phyloP scores from a whole-genome alignment of 2,113 vertebrate species.

The Conger conger region DNA sequence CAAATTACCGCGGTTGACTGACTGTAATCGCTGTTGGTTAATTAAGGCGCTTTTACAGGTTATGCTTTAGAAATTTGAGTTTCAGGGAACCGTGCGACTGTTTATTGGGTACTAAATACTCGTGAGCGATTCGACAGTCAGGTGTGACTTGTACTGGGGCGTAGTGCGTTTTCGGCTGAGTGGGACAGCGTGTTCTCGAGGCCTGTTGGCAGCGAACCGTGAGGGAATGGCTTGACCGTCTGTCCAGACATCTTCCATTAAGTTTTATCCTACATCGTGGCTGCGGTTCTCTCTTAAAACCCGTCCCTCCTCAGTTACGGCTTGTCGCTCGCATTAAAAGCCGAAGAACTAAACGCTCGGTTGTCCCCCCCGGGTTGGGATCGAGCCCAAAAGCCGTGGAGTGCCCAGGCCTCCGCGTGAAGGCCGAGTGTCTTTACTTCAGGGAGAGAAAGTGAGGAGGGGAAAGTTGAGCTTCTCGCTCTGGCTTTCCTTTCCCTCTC shows the following conservation, averaged over 20 bases:
- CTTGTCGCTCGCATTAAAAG: not conserved
- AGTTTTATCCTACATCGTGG: not conserved
- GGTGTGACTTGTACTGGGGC: not conserved
- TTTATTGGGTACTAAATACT: not conserved
- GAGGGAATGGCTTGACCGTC: not conserved
- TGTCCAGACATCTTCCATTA: not conserved
- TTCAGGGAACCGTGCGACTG: not conserved
- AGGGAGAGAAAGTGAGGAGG: not conserved
- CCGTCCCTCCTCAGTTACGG: not conserved
- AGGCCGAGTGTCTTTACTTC: not conserved
- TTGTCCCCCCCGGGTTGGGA: not conserved
- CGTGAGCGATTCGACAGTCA: not conserved
- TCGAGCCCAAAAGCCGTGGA: not conserved
- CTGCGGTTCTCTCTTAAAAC: not conserved
- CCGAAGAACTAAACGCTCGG: not conserved
- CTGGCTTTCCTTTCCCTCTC: not conserved
- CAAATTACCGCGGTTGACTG: not conserved
- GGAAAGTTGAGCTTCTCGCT: constrained; percentile 7
- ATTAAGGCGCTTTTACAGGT: not conserved
- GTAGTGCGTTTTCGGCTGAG: not conserved
- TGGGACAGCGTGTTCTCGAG: not conserved
- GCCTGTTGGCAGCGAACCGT: not conserved
- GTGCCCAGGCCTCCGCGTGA: not conserved
- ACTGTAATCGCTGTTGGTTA: not conserved
- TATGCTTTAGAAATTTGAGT: not conserved